Conservation (phyloP, 2,888 invertebrate genomes). For the Leucoptera coffeella region DNA sequence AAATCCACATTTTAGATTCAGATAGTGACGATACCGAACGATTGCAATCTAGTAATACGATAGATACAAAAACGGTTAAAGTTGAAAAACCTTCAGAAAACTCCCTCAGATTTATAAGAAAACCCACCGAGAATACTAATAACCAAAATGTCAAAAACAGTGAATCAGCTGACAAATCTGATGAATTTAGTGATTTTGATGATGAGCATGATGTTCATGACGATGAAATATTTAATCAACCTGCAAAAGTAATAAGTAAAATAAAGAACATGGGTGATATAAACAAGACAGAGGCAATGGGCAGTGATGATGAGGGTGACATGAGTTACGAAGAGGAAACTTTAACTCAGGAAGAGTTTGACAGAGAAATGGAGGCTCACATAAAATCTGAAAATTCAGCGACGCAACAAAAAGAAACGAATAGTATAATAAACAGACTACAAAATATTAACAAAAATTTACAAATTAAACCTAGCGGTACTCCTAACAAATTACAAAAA, state of each 20-base stretch:
- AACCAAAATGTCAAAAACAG: not conserved
- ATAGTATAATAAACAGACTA: conserved; percentile 7
- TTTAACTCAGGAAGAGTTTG: no score
- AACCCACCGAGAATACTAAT: not conserved
- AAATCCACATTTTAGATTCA: conserved; percentile 38
- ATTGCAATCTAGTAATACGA: no score
- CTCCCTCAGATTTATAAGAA: not conserved
- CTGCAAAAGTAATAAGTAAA: conserved; percentile 12
- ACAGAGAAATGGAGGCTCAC: no score
- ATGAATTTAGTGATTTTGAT: conserved; percentile 14
- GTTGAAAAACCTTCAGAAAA: no score
- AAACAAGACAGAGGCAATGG: no score
- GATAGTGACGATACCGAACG: conserved; percentile 33
- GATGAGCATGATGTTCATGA: conserved; percentile 13
- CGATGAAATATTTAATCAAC: conserved; percentile 13
- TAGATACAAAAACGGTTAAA: no score
- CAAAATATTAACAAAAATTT: conserved; percentile 6
- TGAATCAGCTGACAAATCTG: conserved; percentile 7
- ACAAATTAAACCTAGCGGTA: conserved; percentile 9
- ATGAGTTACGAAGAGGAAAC: no score
- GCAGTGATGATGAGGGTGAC: no score
- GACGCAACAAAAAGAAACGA: no score
- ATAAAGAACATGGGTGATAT: conserved; percentile 11
- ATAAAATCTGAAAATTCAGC: no score
- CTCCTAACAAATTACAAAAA: no score